Conservation (phyloP, 2,797 vertebrate genomes). For the Helicolenus hilgendorfi region DNA sequence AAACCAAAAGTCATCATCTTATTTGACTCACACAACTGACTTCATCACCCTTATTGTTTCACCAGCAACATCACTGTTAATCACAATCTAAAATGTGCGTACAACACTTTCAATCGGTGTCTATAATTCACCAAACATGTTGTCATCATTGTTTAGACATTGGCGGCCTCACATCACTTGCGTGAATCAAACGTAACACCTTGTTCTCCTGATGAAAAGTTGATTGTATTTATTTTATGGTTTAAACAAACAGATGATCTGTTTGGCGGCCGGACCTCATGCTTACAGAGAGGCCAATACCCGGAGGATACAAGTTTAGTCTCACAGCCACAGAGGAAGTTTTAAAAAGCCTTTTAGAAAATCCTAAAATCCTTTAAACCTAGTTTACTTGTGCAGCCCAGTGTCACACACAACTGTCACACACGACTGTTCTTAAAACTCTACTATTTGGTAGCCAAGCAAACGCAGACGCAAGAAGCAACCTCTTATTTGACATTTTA, state of each 20-base stretch:
- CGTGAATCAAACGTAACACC: conserved; percentile 41
- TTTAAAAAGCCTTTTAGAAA: not conserved
- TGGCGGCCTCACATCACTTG: conserved; percentile 8
- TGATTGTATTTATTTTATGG: conserved; percentile 43
- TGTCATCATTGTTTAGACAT: conserved; percentile 33
- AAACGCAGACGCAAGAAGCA: not conserved
- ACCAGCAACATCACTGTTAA: not conserved
- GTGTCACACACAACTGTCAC: not conserved
- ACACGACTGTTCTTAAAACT: not conserved
- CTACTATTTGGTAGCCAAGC: not conserved
- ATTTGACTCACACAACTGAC: not conserved
- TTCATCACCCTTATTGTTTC: not conserved
- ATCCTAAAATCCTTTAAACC: not conserved
- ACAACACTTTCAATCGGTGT: not conserved
- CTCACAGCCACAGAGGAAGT: not conserved
- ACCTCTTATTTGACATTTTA: not conserved
- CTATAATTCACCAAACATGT: conserved; percentile 15
- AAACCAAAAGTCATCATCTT: not conserved
- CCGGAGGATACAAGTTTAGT: conserved; percentile 5
- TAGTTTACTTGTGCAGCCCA: not conserved
- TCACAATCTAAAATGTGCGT: not conserved
- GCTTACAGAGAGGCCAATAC: conserved; percentile 10
- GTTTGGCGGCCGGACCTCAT: not conserved
- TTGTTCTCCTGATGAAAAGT: conserved; percentile 27
- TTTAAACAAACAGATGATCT: conserved; percentile 56